Evolutionary conservation across 2,113 vertebrate genomes (phyloP).

Genomic region (Pontoporia blainvillei): DNA sequence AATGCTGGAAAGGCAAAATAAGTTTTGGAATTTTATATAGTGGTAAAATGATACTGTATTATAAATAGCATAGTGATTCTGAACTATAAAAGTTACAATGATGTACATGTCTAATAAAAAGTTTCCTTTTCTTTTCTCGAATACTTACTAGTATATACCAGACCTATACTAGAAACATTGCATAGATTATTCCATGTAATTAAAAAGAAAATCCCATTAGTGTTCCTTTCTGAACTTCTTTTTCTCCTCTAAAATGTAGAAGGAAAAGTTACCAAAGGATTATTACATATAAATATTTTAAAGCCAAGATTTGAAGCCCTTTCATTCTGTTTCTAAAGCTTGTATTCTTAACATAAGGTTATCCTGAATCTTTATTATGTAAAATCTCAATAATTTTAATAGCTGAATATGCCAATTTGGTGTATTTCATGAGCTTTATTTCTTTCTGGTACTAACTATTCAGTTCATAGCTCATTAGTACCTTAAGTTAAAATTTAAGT

Average conservation of each 20-base stretch:
- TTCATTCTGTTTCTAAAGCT: neutral
- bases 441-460: neutral
- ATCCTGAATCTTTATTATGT: neutral
- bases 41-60: neutral
- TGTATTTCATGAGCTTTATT: neutral
- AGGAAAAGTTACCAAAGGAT: neutral
- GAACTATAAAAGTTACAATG: neutral
- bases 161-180: neutral
- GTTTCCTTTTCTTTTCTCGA: neutral
- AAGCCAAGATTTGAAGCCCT: neutral
- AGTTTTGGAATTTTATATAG: neutral
- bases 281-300: neutral
- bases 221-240: neutral
- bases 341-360: neutral
- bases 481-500: neutral
- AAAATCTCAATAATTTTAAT: neutral
- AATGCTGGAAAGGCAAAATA: neutral
- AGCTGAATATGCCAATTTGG: neutral
- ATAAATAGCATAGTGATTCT: neutral
- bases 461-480: slow-evolving; percentile 14
- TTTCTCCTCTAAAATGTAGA: neutral
- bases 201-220: neutral
- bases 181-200: neutral
- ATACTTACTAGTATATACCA: neutral
- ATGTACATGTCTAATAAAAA: neutral